Evolutionary conservation across 2,113 vertebrate genomes (phyloP).

Genomic region (Dermatemys mawii): DNA sequence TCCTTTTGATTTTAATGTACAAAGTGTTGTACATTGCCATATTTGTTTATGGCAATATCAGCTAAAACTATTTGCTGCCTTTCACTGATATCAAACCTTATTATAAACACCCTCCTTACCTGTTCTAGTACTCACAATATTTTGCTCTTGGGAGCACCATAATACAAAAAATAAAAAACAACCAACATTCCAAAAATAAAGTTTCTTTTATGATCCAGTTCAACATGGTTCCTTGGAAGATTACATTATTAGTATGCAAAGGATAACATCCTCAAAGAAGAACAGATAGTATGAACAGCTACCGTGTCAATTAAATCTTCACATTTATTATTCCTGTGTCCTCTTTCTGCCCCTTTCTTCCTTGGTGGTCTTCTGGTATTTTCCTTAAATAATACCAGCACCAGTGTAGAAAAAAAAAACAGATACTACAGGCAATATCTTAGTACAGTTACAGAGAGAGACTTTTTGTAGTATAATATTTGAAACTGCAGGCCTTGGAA

Average conservation of each 20-base stretch:
- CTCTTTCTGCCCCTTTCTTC: conserved; percentile 76
- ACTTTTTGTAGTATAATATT: conserved; percentile 79
- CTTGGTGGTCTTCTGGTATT: conserved; percentile 80
- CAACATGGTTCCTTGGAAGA: neutral
- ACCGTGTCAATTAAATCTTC: conserved; percentile 66
- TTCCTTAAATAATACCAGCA: conserved; percentile 68
- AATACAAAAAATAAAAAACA: neutral
- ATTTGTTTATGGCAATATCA: neutral
- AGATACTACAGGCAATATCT: conserved; percentile 65
- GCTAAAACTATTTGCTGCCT: neutral
- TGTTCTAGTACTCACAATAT: neutral
- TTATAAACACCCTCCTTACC: neutral
- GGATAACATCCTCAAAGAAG: conserved; percentile 35
- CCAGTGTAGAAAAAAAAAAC: conserved; percentile 65
- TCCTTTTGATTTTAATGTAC: neutral
- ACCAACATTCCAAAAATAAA: no score
- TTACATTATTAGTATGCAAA: conserved; percentile 49
- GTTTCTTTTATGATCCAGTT: conserved; percentile 5
- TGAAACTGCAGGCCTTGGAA: conserved; percentile 75
- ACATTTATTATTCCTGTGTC: conserved; percentile 75
- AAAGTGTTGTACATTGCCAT: neutral
- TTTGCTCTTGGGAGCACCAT: neutral
- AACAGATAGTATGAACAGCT: conserved; percentile 36
- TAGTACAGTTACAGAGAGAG: conserved; percentile 74
- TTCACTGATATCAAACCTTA: neutral